Base-by-base conservation (phyloP, 2,888 invertebrate genomes). In the Apantesis nais region DNA sequence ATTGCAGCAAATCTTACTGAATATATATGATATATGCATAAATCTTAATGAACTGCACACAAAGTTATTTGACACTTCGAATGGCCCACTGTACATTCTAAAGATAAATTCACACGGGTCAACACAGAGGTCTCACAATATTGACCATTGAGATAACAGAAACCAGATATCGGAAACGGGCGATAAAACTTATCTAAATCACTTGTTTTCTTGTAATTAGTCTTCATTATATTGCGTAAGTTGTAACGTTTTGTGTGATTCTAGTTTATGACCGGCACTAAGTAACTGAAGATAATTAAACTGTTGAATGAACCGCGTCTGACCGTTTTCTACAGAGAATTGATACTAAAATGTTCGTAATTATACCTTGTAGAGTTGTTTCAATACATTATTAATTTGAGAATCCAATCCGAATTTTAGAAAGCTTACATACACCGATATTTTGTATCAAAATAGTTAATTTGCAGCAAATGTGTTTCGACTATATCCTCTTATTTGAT, bases 171-270 rank as follows among this genome's bases (percentile, higher is more conserved):
- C 87, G 76, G 76, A 71, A 76, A 81, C 72, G 60, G 48, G 67
- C 74, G 90, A 91, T 92, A 91, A 80, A 77, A 63, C 74, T 75
- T 90, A 91, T 89, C 89, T 87, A 83, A 89, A 91, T 89, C 88
- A 86, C 86, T 86, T 88, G 90, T 89, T 88, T 86, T 89, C 82
- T 79, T 85, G 87, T 89, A 89, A 88, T 90, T 87, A 87, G 82
- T 83, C 73, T 77, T 78, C 74, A 75, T 75, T 69, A 73, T 75
- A 82, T 85, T 84, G 75, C 81, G 82, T 81, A 79, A 83, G 72
- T 76, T 73, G 70, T 78, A 73, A 69, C 71, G 68, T 72, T 76
- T 73, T 68, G 76, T 78, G 72, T 74, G 78, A 82, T 80, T 82
- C 55, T 74, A 73, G 76, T 77, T 75, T 77, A 77, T 74, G 77